Base-by-base conservation (phyloP, 2,888 invertebrate species). In the Gnatocerus cornutus region DNA sequence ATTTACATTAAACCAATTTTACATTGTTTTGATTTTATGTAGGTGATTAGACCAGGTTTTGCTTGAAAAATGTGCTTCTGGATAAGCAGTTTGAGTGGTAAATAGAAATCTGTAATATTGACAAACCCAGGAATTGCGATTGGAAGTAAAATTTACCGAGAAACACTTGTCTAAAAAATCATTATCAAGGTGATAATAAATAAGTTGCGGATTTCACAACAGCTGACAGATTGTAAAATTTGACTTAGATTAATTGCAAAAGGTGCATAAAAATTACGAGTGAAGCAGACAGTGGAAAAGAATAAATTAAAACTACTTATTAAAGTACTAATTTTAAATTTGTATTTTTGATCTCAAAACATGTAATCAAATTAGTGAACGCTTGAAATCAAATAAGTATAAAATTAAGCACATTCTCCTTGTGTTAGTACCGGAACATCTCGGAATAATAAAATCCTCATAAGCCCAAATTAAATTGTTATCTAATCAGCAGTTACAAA, bases 1-100 rank as follows among this genome's bases (percentile, higher is more conserved):
- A 58, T 67, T 67, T 59, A 65, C 48, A 56, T 56, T 65, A 46
- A 41, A 48, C 48, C 56, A 46, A 56, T 56, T 65, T 64, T 53
- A 48, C 37, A 37, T 21, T 55, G 46, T 65, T 56, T 56, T 45
- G 45, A 64, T 53, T 14, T 52, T 55, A 45, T 39, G 43, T 27
- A 29, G 29, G 27, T 56, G 56, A 41, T 21, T 21, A 21, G 21
- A 21, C 33, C 37, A n/a, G 30, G 30, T 30, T 30, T 30, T 30
- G n/a, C n/a, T n/a, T n/a, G n/a, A 21, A 21, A 37, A 37, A n/a
- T 37, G 37, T 37, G 37, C 4, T 5, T 2, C 6, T 37, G n/a
- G n/a, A 1, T 37, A 37, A n/a, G 9, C 7, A 7, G 2, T 37
- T 8, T 7, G 37, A 37, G 37, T 37, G 8, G 3, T 5, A 37